A percentile compares a stretch with the other conserved stretches of the same genome.
phyloP scores from a whole-genome alignment of 1,140 invertebrate genomes.

The Zophobas atratus region DNA sequence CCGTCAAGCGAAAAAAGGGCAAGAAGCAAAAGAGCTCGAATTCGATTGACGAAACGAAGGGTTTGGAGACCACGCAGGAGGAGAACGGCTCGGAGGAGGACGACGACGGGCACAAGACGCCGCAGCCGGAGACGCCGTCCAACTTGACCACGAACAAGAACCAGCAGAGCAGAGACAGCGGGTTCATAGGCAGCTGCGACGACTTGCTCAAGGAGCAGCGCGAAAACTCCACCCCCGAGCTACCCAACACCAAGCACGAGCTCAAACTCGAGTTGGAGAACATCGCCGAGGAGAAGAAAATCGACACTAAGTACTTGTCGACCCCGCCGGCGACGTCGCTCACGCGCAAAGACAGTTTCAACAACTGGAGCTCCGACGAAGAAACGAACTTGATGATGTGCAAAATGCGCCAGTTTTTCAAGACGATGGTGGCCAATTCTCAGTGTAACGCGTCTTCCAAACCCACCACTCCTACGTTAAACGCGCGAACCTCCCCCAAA shows the following conservation, averaged over 20 bases:
- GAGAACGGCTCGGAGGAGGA: slow-evolving; percentile 67
- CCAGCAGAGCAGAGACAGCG: slow-evolving; percentile 88
- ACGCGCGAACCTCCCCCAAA: slow-evolving; percentile 63
- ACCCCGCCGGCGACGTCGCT: slow-evolving; percentile 72
- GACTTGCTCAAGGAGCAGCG: slow-evolving; percentile 81
- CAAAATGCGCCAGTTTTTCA: slow-evolving; percentile 93
- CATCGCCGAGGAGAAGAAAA: slow-evolving; percentile 66
- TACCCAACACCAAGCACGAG: slow-evolving; percentile 68
- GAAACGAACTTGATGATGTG: slow-evolving; percentile 96
- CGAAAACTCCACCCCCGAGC: slow-evolving; percentile 59
- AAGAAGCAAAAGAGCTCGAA: slow-evolving; percentile 72
- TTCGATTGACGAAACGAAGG: slow-evolving; percentile 71
- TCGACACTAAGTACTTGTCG: slow-evolving; percentile 66
- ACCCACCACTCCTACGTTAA: slow-evolving; percentile 70
- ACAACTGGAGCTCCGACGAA: slow-evolving; percentile 94
- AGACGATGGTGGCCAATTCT: slow-evolving; percentile 84
- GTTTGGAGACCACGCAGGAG: slow-evolving; percentile 71
- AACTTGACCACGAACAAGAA: slow-evolving; percentile 74
- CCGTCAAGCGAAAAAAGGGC: slow-evolving; percentile 86
- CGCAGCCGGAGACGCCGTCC: slow-evolving; percentile 74
- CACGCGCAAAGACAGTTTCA: slow-evolving; percentile 89
- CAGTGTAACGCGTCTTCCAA: slow-evolving; percentile 67
- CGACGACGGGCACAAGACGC: slow-evolving; percentile 75
- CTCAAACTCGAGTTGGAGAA: slow-evolving; percentile 73
- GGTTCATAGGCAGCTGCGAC: slow-evolving; percentile 90